Conservation (phyloP, 2,797 vertebrate genomes). For the Rhincodon typus region DNA sequence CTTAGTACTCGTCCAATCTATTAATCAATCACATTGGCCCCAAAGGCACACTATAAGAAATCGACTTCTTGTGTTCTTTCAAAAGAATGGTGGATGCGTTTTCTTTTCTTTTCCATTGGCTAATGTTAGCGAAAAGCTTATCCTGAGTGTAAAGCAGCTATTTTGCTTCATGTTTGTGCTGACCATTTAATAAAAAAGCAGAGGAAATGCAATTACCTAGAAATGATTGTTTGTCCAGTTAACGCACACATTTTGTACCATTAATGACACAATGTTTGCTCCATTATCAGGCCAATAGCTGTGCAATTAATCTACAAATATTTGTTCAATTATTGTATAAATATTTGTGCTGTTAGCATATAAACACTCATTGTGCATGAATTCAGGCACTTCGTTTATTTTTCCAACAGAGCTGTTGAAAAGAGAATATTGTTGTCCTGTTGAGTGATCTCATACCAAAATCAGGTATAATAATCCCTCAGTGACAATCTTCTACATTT, state of each 20-base stretch:
- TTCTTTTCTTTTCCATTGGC: not conserved
- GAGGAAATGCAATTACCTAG: not conserved
- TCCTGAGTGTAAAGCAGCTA: not conserved
- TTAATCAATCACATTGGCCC: not conserved
- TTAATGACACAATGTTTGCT: not conserved
- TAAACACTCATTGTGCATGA: not conserved
- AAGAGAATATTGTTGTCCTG: not conserved
- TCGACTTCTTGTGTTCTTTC: not conserved
- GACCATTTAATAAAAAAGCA: not conserved
- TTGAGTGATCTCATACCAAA: not conserved
- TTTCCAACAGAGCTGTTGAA: not conserved
- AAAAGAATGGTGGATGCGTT: not conserved
- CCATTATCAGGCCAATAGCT: not conserved
- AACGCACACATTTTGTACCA: not conserved
- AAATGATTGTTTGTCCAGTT: not conserved
- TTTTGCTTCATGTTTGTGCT: not conserved
- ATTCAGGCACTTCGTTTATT: not conserved
- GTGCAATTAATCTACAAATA: not conserved
- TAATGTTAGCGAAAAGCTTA: not conserved
- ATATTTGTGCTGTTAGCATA: not conserved
- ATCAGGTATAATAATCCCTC: not conserved
- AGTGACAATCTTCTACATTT: not conserved
- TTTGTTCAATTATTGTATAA: not conserved
- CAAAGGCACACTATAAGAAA: not conserved
- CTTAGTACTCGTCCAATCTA: not conserved